Conservation (phyloP, 2,113 vertebrate genomes). For the Lophochroa leadbeateri region DNA sequence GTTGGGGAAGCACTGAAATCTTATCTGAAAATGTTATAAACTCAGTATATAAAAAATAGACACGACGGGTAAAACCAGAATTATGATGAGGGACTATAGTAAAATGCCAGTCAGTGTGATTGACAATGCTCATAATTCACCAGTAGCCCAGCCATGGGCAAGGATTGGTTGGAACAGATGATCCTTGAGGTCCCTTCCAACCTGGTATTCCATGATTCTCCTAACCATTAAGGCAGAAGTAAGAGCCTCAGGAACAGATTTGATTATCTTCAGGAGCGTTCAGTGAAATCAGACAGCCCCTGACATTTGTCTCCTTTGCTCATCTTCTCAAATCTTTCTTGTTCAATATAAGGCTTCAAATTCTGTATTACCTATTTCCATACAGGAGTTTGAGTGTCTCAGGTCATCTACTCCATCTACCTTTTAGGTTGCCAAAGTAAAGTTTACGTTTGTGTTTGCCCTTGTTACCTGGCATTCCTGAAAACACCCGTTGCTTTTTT, state of each 20-base stretch:
- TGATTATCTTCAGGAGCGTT: background rate
- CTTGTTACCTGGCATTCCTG: background rate
- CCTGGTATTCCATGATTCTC: background rate
- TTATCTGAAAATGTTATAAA: background rate
- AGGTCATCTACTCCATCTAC: background rate
- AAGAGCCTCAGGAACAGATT: background rate
- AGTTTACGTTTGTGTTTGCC: background rate
- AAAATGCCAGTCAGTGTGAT: background rate
- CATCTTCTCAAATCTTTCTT: background rate
- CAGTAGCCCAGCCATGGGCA: background rate
- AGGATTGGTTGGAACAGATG: background rate
- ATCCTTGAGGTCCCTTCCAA: background rate
- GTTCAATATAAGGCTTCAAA: background rate
- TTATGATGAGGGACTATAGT: background rate
- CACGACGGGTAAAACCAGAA: background rate
- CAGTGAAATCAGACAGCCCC: background rate
- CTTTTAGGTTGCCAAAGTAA: background rate
- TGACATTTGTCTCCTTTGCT: background rate
- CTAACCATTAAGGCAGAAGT: background rate
- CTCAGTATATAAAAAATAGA: background rate
- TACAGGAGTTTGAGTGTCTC: background rate
- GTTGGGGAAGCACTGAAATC: background rate
- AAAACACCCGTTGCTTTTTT: rapidly evolving
- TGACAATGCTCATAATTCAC: background rate
- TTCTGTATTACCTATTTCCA: background rate